These are phyloP conservation scores for Aplysina aerophoba DNA, from an alignment of 37 sponge, comb jelly and placozoan species.

Conservation along the genomic window DNA sequence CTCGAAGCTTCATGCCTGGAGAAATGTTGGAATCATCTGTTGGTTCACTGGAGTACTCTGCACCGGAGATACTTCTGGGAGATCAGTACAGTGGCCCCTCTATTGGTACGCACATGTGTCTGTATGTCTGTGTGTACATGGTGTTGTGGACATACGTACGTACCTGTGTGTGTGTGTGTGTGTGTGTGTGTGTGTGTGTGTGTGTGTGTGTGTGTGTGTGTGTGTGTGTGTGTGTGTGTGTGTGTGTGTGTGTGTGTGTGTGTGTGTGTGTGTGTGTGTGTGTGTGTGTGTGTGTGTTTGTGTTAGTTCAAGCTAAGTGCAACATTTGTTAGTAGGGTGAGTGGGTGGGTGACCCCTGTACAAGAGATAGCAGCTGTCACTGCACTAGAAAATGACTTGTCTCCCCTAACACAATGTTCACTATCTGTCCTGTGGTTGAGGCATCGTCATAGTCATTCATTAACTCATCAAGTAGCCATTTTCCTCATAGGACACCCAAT, in stretches of 20 bases:
- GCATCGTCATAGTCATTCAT: too few relatives aligned
- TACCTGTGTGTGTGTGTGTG: conserved; percentile 18
- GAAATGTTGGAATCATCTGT: conserved; percentile 92
- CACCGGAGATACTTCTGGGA: conserved; percentile 95
- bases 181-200: background rate
- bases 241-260: background rate
- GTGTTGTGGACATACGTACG: background rate
- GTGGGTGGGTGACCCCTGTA: too few relatives aligned
- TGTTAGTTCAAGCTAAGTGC: too few relatives aligned
- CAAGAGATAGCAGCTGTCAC: too few relatives aligned
- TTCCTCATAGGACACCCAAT: too few relatives aligned
- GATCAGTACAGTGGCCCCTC: conserved; percentile 93
- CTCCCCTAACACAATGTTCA: too few relatives aligned
- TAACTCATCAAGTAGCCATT: too few relatives aligned
- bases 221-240: background rate
- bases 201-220: background rate
- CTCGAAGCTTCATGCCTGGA: conserved; percentile 89
- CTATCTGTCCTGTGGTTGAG: too few relatives aligned
- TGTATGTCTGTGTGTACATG: conserved; percentile 18
- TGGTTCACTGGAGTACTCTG: conserved; percentile 95
- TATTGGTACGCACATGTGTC: conserved; percentile 69
- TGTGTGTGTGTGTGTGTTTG: too few relatives aligned
- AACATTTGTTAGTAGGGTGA: too few relatives aligned
- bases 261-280: conserved; percentile 10
- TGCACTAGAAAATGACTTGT: too few relatives aligned